Percentiles rank a stretch among this genome's conserved stretches.
Conservation (phyloP, 1,140 invertebrate species). For the Teleopsis dalmanni region DNA sequence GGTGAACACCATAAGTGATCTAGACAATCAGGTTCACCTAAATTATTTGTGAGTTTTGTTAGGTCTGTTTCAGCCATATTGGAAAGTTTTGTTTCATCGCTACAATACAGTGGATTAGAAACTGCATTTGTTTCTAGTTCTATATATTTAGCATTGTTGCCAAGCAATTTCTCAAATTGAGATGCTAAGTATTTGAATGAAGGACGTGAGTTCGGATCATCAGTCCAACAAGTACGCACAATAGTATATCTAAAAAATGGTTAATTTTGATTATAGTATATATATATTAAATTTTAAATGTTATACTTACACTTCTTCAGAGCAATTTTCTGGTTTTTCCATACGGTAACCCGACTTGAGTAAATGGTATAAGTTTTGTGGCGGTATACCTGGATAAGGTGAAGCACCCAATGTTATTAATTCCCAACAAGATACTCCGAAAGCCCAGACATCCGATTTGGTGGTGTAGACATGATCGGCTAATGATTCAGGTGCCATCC, state of each 20-base stretch:
- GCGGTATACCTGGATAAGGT: slow-evolving; percentile 60
- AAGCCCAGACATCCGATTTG: slow-evolving; percentile 88
- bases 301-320: slow-evolving; percentile 62
- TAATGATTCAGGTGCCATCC: slow-evolving; percentile 82
- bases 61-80: not conserved
- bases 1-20: slow-evolving; percentile 38
- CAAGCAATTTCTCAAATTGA: slow-evolving; percentile 60
- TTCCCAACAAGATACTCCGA: slow-evolving; percentile 84
- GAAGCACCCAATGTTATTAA: slow-evolving; percentile 65
- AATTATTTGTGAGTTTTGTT: slow-evolving; percentile 9
- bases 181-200: slow-evolving; percentile 62
- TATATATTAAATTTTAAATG: not conserved
- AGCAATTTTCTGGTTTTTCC: slow-evolving; percentile 75
- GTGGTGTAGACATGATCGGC: slow-evolving; percentile 82
- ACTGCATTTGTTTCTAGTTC: slow-evolving; percentile 45
- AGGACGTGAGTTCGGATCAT: slow-evolving; percentile 63
- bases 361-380: slow-evolving; percentile 69
- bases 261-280: not conserved
- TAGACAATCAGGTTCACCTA: slow-evolving; percentile 31
- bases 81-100: slow-evolving; percentile 21
- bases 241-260: slow-evolving; percentile 56
- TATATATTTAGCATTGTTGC: slow-evolving; percentile 65
- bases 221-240: slow-evolving; percentile 74
- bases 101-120: slow-evolving; percentile 41
- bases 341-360: slow-evolving; percentile 73